Evolutionary conservation across 2,888 invertebrate species (phyloP).

Genomic region (Chalcis sispes): DNA sequence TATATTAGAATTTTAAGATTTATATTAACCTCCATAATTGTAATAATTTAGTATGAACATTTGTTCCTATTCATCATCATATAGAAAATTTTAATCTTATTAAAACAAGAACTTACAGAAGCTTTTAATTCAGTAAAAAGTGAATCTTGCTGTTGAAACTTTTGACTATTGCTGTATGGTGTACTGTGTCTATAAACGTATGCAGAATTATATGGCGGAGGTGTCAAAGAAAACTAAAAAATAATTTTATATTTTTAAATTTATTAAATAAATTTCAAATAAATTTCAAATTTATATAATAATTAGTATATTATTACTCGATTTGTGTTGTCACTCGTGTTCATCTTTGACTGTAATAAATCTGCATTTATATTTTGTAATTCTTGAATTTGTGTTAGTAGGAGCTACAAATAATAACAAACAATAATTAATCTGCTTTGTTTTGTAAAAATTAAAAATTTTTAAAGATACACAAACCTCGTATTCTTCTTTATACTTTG

Average conservation of each 20-base stretch:
- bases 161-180: conserved; percentile 48
- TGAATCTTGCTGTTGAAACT: conserved; percentile 57
- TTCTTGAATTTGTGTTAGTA: conserved; percentile 60
- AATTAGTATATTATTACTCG: conserved; percentile 29
- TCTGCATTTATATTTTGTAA: conserved; percentile 58
- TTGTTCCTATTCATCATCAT: too few relatives aligned
- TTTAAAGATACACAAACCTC: conserved; percentile 25
- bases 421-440: background rate
- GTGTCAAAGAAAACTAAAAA: conserved; percentile 58
- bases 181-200: conserved; percentile 58
- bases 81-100: background rate
- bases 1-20: background rate
- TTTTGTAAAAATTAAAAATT: too few relatives aligned
- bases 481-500: conserved; percentile 59
- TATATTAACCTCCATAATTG: background rate
- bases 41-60: too few relatives aligned
- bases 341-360: conserved; percentile 54
- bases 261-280: background rate
- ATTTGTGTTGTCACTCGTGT: conserved; percentile 36
- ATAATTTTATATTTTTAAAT: background rate
- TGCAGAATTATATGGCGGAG: conserved; percentile 55
- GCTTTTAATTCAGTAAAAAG: conserved; percentile 64
- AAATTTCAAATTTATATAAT: too few relatives aligned
- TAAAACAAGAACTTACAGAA: conserved; percentile 58
- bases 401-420: conserved; percentile 52